phyloP scores from a whole-genome alignment of 2,113 vertebrate species.

The Saguinus imperator region DNA sequence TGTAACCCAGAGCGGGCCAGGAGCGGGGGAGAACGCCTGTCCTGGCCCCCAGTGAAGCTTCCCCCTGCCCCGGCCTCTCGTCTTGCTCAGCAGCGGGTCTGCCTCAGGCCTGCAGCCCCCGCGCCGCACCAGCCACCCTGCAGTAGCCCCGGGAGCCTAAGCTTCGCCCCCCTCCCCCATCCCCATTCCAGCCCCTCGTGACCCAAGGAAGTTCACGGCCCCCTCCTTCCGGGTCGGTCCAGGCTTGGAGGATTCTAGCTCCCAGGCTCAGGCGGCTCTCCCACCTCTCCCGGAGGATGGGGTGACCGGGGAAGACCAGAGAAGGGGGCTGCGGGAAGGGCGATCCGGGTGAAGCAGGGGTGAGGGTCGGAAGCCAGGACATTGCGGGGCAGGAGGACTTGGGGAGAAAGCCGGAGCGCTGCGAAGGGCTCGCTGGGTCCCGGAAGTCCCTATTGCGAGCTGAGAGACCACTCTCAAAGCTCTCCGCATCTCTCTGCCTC shows the following conservation, averaged over 20 bases:
- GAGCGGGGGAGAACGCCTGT: not conserved
- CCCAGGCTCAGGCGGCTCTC: not conserved
- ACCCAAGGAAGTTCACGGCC: constrained; percentile 38
- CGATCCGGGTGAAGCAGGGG: not conserved
- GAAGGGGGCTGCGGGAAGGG: not conserved
- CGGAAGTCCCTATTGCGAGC: not conserved
- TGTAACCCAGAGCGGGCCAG: not conserved
- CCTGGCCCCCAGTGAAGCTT: not conserved
- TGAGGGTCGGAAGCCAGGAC: not conserved
- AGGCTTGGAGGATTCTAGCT: not conserved
- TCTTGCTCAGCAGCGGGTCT: not conserved
- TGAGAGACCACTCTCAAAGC: not conserved
- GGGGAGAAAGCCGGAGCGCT: not conserved
- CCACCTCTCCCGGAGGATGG: constrained; percentile 2
- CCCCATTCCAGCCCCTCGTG: not conserved
- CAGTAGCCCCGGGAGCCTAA: not conserved
- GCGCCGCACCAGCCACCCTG: not conserved
- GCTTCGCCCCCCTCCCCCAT: not conserved
- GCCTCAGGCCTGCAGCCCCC: not conserved
- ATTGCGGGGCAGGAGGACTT: not conserved
- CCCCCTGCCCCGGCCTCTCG: not conserved
- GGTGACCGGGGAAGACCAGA: not conserved
- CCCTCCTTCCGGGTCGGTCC: constrained; percentile 22
- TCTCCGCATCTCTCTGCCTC: constrained; percentile 13
- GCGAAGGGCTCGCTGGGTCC: not conserved